Percentiles rank a stretch among this genome's conserved stretches.
These are phyloP conservation scores for Chloropsis cyanopogon DNA, from an alignment of 2,113 vertebrate species.

Conservation along the genomic window DNA sequence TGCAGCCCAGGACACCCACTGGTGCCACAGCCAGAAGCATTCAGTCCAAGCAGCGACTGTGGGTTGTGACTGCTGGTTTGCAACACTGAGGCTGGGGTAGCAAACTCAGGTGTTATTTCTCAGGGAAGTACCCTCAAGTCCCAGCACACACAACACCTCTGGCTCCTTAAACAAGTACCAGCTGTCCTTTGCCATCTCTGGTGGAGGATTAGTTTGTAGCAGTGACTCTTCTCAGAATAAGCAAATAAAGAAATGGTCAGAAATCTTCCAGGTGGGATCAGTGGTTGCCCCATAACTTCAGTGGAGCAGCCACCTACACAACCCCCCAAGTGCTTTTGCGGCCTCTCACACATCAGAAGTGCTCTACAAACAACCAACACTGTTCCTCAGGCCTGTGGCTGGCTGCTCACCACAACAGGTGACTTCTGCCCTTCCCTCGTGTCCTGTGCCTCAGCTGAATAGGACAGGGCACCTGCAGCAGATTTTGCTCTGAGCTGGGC, in stretches of 20 bases:
- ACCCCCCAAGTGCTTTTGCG: background rate
- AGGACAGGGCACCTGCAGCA: background rate
- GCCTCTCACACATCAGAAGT: background rate
- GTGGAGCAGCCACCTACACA: background rate
- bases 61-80: background rate
- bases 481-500: background rate
- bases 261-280: background rate
- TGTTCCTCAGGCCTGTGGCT: background rate
- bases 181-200: background rate
- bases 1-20: background rate
- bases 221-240: background rate
- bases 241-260: background rate
- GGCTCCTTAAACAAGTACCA: background rate
- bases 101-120: background rate
- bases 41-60: background rate
- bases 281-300: background rate
- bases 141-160: background rate
- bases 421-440: background rate
- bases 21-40: background rate
- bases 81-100: background rate
- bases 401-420: background rate
- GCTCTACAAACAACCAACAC: background rate
- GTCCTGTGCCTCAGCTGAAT: background rate
- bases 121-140: background rate
- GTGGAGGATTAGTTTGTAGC: background rate